Evolutionary conservation across 2,888 invertebrate genomes (phyloP).

Genomic region (Aleiodes alternator): DNA sequence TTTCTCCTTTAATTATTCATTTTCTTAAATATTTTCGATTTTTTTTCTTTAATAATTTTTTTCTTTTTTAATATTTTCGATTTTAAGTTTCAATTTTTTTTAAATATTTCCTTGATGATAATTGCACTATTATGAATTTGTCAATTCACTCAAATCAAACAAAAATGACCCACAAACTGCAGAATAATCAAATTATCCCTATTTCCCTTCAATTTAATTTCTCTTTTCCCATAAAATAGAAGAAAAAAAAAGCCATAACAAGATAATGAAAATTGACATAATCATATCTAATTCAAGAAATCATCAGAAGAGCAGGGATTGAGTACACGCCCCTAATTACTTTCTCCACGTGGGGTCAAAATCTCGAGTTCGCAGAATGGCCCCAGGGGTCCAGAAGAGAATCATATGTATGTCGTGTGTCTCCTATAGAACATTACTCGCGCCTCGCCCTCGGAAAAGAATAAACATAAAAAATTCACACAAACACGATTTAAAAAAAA

Average conservation of each 20-base stretch:
- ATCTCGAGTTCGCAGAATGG: conserved; percentile 38
- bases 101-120: no score
- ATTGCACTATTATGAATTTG: no score
- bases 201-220: background rate
- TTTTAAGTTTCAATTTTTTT: no score
- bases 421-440: conserved; percentile 5
- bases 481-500: background rate
- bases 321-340: conserved; percentile 40
- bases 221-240: background rate
- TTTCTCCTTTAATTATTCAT: no score
- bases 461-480: conserved; percentile 17
- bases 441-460: conserved; percentile 37
- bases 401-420: conserved; percentile 35
- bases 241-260: background rate
- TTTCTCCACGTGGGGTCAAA: conserved; percentile 46
- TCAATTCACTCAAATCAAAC: no score
- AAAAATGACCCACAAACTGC: no score
- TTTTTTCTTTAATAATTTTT: no score
- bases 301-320: background rate
- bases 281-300: conserved; percentile 32
- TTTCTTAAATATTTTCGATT: no score
- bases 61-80: no score
- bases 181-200: no score
- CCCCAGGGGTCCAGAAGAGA: conserved; percentile 31
- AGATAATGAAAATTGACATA: conserved; percentile 15